These are phyloP conservation scores for Phorcus lineatus DNA, from an alignment of 2,888 invertebrate species.

Conservation along the genomic window DNA sequence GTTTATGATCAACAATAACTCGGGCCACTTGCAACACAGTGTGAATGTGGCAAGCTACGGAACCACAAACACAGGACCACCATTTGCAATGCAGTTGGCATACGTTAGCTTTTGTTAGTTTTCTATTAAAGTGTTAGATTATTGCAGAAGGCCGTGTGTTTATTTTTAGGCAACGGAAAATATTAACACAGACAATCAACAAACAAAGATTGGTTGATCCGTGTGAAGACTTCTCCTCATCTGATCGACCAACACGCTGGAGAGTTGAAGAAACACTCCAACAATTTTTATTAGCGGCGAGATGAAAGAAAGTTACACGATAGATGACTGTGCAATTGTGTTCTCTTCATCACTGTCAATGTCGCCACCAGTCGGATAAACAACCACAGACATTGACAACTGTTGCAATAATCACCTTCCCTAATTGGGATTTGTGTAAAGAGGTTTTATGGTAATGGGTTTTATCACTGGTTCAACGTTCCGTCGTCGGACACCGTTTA, in stretches of 20 bases:
- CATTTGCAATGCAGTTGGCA: background rate
- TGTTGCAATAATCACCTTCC: too few relatives aligned
- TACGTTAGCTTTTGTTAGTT: constrained; percentile 1
- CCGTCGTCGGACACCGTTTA: too few relatives aligned
- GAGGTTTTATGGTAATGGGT: too few relatives aligned
- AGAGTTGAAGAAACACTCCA: background rate
- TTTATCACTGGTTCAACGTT: too few relatives aligned
- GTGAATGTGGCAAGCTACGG: background rate
- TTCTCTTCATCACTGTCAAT: too few relatives aligned
- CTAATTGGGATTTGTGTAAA: too few relatives aligned
- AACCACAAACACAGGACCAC: background rate
- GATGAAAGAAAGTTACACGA: background rate
- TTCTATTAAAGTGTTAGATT: constrained; percentile 11
- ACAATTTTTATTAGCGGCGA: background rate
- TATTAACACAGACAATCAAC: constrained; percentile 12
- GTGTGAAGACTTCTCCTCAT: background rate
- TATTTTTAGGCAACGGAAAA: constrained; percentile 9
- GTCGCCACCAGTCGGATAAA: too few relatives aligned
- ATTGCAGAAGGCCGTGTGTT: constrained; percentile 5
- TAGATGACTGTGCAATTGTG: background rate
- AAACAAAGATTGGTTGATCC: background rate
- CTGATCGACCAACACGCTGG: background rate
- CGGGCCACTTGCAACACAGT: background rate
- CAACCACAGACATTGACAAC: too few relatives aligned
- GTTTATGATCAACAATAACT: constrained; percentile 14